Evolutionary conservation across 2,888 invertebrate genomes (phyloP), one percentile per base, ranked within the genome.

Genomic region (Habrosyne pyritoides): DNA sequence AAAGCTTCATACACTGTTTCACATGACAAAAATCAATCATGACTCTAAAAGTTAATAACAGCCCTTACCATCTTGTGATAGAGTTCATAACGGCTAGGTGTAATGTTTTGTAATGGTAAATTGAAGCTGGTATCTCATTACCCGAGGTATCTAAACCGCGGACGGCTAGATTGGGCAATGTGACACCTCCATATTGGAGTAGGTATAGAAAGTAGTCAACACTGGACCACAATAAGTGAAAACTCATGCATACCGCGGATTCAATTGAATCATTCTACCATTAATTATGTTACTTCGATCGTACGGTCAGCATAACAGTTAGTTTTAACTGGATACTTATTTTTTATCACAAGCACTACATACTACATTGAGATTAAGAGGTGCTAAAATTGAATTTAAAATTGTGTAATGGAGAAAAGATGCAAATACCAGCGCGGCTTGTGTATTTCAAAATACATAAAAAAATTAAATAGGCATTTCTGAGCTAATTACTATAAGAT

Each of bases 221-320:
- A 65, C 64, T 64, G 66, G 69, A 72, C 77, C 81, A 87, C 89
- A 87, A 86, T 83, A 77, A 82, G 79, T 82, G 79, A 83, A 79
- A 81, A 81, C 81, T 75, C 72, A 76, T 79, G 84, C 90, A 89
- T 91, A 80, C 90, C 90, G 77, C 72, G 73, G 84, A 83, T 85
- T 84, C 89, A 89, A 89, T 89, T 84, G 84, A 84, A 84, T 86
- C 85, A 81, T 76, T 87, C 83, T 83, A 83, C 77, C 79, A 83
- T 86, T 83, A 82, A 85, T 81, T 84, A 81, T 77, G 66, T 73
- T 73, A 70, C 61, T 58, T 60, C 59, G 53, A 53, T 33, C 46
- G 83, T 82, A 88, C 21, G 46, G 86, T 69, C 57, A 63, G 77
- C 81, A 82, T 55, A 66, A 56, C 52, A 66, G 52, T 7, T 24